Base-by-base conservation (phyloP, 2,113 vertebrate genomes). In the Labeo rohita region DNA sequence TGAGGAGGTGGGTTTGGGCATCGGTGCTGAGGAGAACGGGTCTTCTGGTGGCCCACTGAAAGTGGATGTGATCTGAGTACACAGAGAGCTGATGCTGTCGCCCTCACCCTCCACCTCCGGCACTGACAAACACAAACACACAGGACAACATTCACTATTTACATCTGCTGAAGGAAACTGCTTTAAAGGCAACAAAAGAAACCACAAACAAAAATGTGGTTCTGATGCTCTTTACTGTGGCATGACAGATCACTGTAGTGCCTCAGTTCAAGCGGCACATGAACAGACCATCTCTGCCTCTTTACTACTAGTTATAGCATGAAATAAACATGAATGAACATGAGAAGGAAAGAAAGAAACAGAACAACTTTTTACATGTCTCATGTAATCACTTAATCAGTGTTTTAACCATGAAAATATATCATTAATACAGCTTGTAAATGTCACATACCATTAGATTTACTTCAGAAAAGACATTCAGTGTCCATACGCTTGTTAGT, bases 1-100 rank as follows among this genome's bases (percentile, higher is more conserved):
- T 23, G 96, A 95, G 0, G 95, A 95, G 2, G 92, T 70, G 0
- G 93, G 93, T 90, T 92, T 95, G 86, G 97, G 95, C 98, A 99
- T 99, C 0, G 98, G 98, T 4, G 97, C 98, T 0, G 97, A 98
- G 39, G 96, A 95, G 92, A 99, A 99, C 28, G 98, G 98, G 85
- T 99, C 98, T 88, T 99, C 97, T 0, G 96, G 92, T 6, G 97
- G 97, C 7, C 94, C 92, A 82, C 97, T 98, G 95, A 99, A 99
- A 59, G 98, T 96, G 34, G 92, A 95, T 91, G 98, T 96, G 92
- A 99, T 99, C 94, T 99, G 98, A 75, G 97, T 98, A 88, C 98
- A 99, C 86, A 99, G 94, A 59, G 97, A 96, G 86, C 97, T 99
- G 92, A 99, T 99, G 93, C 97, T 99, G 94, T 99, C 98, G 0